These are phyloP conservation scores for Harpagifer antarcticus DNA, from an alignment of 2,797 vertebrate species.

Conservation along the genomic window DNA sequence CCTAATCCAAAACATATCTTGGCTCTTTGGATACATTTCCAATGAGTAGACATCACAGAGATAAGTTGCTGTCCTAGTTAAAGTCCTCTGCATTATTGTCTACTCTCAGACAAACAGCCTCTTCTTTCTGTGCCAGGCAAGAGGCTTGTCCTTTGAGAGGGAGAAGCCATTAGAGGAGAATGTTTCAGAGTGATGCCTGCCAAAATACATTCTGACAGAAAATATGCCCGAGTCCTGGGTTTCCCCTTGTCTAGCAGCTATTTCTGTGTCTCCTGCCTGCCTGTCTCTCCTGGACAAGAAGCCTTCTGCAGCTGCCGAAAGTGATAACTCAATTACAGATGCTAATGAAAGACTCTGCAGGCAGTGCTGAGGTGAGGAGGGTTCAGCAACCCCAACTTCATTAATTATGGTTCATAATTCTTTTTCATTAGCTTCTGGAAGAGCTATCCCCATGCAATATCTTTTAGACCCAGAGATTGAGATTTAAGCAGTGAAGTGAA, in stretches of 20 bases:
- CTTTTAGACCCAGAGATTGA: conserved; percentile 2
- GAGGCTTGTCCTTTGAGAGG: conserved; percentile 53
- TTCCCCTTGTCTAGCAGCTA: conserved; percentile 46
- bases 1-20: conserved; percentile 14
- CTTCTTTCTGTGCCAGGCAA: conserved; percentile 53
- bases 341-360: conserved; percentile 33
- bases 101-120: conserved; percentile 48
- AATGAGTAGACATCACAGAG: conserved; percentile 32
- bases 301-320: conserved; percentile 33
- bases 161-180: conserved; percentile 54
- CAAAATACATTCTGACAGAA: conserved; percentile 59
- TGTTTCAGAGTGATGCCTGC: conserved; percentile 55
- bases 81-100: conserved; percentile 45
- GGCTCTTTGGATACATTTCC: conserved; percentile 31
- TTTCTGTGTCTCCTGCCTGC: conserved; percentile 25
- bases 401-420: conserved; percentile 45
- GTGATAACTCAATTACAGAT: conserved; percentile 54
- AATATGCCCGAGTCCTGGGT: conserved; percentile 41
- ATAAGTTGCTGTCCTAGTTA: conserved; percentile 44
- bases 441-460: not conserved
- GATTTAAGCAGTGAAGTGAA: not conserved
- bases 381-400: conserved; percentile 38
- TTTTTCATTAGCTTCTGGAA: conserved; percentile 42
- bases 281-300: conserved; percentile 17
- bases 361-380: conserved; percentile 25